Evolutionary conservation across 2,113 vertebrate genomes (phyloP).

Genomic region (Barbus barbus): DNA sequence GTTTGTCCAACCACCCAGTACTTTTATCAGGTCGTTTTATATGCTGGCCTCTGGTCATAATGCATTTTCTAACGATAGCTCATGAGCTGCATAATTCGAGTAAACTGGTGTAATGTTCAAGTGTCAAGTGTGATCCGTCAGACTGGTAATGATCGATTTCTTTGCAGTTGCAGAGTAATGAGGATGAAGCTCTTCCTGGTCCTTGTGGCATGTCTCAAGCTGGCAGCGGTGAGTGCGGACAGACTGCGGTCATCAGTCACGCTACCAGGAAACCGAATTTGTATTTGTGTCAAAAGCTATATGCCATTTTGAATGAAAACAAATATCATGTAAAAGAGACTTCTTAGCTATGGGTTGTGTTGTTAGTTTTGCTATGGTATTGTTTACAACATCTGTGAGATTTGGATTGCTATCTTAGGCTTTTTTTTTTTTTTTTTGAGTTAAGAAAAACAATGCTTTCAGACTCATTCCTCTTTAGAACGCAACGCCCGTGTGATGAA

Average conservation of each 20-base stretch:
- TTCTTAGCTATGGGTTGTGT: neutral
- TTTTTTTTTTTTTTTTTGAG: neutral
- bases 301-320: neutral
- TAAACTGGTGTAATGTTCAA: neutral
- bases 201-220: constrained; percentile 61
- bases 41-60: neutral
- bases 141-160: neutral
- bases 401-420: neutral
- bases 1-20: neutral
- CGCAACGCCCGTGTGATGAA: neutral
- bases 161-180: constrained; percentile 88
- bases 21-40: neutral
- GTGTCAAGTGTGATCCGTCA: neutral
- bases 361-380: neutral
- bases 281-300: neutral
- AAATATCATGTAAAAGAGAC: neutral
- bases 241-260: neutral
- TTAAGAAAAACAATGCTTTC: neutral
- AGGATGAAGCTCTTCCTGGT: constrained; percentile 81
- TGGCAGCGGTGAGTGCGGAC: constrained; percentile 62
- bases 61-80: neutral
- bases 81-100: neutral
- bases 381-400: neutral
- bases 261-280: neutral
- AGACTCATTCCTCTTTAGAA: constrained; percentile 25